Base-by-base conservation (phyloP, 2,113 vertebrate species). In the Hyaena hyaena region DNA sequence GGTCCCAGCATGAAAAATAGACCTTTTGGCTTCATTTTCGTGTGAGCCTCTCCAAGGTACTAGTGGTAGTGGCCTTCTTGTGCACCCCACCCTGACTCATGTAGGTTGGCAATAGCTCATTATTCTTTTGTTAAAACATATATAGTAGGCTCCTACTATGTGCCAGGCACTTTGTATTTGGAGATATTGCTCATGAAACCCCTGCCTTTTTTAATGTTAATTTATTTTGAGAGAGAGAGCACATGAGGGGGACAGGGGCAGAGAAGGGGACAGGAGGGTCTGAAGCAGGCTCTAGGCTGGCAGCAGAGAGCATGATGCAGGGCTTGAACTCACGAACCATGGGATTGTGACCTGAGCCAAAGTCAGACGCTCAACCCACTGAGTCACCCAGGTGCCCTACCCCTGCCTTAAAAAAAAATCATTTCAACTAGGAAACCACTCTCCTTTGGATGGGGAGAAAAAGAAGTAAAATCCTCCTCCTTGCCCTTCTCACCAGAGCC, bases 41-140 rank as follows among this genome's bases (percentile, higher is more conserved):
- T 2, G 2, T 2, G 23, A 28, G 4, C 0, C 2, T n/a, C 39
- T 24, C 26, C 7, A 24, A 0, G 16, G 16, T 4, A 43, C 48
- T 74, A 31, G 21, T 35, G 69, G 19, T 15, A 7, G 19, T 9
- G 14, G 11, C 19, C 43, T 28, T 69, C 15, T 23, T 16, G 19
- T 2, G 14, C 1, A 9, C 10, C 28, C 28, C 53, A 2, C 4
- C 26, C 7, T 14, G 71, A 16, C 31, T 55, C 3, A 0, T 0
- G 2, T 35, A 82, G 9, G 17, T 12, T 4, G 65, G 33, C 14
- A 33, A 39, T 39, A 26, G 53, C 68, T 92, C 58, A 35, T 65
- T 6, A 26, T 15, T n/a, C n/a, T 33, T 71, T 88, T 82, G 71
- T 66, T 28, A 39, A 39, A 90, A 33, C 3, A 28, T 2, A 6